Evolutionary conservation across 2,888 invertebrate genomes (phyloP).

Genomic region (Acronicta psi): DNA sequence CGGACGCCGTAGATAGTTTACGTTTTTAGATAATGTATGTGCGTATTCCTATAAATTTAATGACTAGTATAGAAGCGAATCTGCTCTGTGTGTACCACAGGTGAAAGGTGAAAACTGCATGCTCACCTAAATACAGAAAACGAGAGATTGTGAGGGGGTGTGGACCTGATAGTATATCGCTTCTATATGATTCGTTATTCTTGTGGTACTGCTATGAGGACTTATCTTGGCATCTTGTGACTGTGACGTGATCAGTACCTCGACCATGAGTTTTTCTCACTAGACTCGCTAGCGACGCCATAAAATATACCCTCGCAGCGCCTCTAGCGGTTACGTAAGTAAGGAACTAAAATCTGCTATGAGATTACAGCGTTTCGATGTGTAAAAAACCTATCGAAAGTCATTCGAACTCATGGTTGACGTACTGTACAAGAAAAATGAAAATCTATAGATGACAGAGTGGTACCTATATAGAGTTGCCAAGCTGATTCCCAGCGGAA

Average conservation of each 20-base stretch:
- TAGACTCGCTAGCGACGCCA: no score
- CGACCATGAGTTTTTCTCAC: no score
- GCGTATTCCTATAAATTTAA: constrained; percentile 9
- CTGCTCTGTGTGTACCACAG: neutral
- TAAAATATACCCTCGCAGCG: no score
- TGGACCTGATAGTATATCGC: neutral
- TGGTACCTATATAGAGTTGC: constrained; percentile 1
- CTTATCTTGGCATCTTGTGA: constrained; percentile 19
- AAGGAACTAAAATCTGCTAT: no score
- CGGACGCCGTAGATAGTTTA: constrained; percentile 34
- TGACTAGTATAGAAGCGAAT: neutral
- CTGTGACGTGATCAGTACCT: neutral
- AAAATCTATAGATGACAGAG: no score
- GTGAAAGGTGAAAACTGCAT: neutral
- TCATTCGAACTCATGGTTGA: no score
- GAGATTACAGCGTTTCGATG: no score
- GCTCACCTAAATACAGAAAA: neutral
- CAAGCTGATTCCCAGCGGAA: constrained; percentile 12
- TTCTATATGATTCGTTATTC: neutral
- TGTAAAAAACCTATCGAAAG: no score
- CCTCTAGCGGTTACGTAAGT: no score
- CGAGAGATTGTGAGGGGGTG: no score
- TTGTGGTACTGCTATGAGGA: constrained; percentile 2
- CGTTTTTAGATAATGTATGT: constrained; percentile 27
- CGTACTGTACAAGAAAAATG: no score